Base-by-base conservation (phyloP, 2,113 vertebrate genomes). In the Holacanthus passer region DNA sequence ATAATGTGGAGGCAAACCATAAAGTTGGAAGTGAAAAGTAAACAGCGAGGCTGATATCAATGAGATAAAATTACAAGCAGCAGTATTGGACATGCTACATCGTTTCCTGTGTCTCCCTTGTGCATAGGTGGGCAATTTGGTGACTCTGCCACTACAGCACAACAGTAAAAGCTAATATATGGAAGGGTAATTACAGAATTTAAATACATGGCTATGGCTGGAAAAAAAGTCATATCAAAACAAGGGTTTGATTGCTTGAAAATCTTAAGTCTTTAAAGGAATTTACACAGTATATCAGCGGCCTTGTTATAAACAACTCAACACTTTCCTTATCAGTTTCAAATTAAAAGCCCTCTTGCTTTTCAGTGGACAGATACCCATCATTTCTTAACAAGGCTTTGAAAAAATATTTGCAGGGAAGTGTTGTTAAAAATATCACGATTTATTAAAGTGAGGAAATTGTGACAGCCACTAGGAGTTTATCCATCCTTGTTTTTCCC, bases 131-230 rank as follows among this genome's bases (percentile, higher is more conserved):
- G 14, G 19, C 4, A 39, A 24, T 32, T 58, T 74, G 2, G 7
- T 0, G 24, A 68, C 35, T 37, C 16, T 0, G 0, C 8, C 27
- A 37, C 27, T 3, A n/a, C n/a, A n/a, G n/a, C n/a, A n/a, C n/a
- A 32, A 64, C 27, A 63, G 29, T 37, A 6, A 13, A 22, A 50
- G 27, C 9, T 1, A n/a, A 73, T n/a, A 45, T 41, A 35, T 24
- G 24, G 20, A 56, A 14, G 17, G 11, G 13, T 65, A 55, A 53
- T 31, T 24, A 39, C 1, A 55, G 13, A 43, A 53, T 22, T 3
- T 29, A 47, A 37, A 41, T 53, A 65, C 10, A 37, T 43, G 35
- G 45, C 9, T 16, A 45, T 47, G 24, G 17, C 17, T 65, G 4
- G 64, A 55, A 35, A 10, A 41, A 27, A 14, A 12, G 12, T 7